These are phyloP conservation scores for Gambusia yucatana DNA, from an alignment of 2,797 vertebrate genomes.

Conservation along the genomic window DNA sequence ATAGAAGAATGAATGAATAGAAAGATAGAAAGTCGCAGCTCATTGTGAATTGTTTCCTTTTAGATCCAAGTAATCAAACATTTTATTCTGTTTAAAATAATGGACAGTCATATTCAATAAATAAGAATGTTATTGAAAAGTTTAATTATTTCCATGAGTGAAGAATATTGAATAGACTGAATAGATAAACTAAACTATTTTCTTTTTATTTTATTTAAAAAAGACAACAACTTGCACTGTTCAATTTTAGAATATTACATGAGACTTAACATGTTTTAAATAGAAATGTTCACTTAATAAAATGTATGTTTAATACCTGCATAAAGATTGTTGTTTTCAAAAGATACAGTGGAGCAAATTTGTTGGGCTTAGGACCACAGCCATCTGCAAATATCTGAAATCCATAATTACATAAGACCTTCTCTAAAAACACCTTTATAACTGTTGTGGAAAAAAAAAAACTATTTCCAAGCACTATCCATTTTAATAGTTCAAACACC, in stretches of 20 bases:
- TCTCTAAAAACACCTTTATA: background rate
- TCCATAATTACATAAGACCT: background rate
- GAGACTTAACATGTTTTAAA: background rate
- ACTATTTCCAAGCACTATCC: no score
- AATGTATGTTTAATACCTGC: background rate
- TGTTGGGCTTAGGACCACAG: no score
- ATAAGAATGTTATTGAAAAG: background rate
- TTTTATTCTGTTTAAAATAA: background rate
- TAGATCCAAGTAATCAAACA: background rate
- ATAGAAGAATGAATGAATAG: constrained; percentile 22
- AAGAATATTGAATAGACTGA: background rate
- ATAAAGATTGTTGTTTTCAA: background rate
- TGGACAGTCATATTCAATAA: background rate
- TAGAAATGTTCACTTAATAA: background rate
- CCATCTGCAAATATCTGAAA: background rate
- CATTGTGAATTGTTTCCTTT: background rate
- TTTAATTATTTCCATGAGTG: background rate
- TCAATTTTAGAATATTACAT: background rate
- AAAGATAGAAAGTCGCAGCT: constrained; percentile 2
- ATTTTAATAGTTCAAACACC: background rate
- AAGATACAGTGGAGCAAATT: background rate
- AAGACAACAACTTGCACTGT: background rate
- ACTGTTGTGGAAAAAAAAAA: background rate
- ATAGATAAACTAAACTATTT: background rate
- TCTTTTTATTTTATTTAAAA: background rate